Conservation (phyloP, 2,888 invertebrate genomes). For the Lomographa bimaculata region DNA sequence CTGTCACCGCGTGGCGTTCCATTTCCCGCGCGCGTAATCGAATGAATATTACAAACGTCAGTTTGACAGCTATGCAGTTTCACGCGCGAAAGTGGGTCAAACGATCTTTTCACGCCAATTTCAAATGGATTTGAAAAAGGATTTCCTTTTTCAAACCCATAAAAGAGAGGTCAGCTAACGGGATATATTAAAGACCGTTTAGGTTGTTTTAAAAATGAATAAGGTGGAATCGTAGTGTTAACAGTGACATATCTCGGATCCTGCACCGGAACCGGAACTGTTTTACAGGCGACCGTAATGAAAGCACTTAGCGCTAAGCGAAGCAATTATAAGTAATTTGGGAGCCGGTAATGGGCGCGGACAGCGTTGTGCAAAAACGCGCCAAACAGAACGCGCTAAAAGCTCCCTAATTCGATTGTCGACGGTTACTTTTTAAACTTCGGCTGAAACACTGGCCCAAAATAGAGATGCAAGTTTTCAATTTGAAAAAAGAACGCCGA, state of each 20-base stretch:
- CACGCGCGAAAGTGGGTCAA: conserved; percentile 65
- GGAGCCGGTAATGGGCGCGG: conserved; percentile 77
- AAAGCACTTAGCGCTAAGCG: conserved; percentile 83
- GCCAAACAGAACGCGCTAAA: conserved; percentile 79
- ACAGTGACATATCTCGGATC: conserved; percentile 60
- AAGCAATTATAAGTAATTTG: conserved; percentile 83
- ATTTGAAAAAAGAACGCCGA: conserved; percentile 25
- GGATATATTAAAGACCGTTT: neutral
- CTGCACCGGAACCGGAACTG: conserved; percentile 60
- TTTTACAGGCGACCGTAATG: conserved; percentile 69
- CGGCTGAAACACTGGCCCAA: conserved; percentile 37
- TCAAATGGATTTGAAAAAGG: too few species aligned
- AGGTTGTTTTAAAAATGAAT: conserved; percentile 48
- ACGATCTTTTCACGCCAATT: conserved; percentile 67
- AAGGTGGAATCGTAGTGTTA: conserved; percentile 49
- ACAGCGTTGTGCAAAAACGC: conserved; percentile 82
- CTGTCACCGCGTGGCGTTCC: conserved; percentile 69
- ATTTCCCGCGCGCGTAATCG: conserved; percentile 76
- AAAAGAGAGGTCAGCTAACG: conserved; percentile 32
- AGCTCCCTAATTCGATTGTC: conserved; percentile 81
- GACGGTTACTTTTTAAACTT: conserved; percentile 72
- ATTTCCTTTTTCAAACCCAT: too few species aligned
- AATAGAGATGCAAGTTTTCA: conserved; percentile 47
- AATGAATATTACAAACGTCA: conserved; percentile 81
- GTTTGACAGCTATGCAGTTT: conserved; percentile 68